Base-by-base conservation (phyloP, 1,140 invertebrate genomes). In the Lanistes nyassanus region DNA sequence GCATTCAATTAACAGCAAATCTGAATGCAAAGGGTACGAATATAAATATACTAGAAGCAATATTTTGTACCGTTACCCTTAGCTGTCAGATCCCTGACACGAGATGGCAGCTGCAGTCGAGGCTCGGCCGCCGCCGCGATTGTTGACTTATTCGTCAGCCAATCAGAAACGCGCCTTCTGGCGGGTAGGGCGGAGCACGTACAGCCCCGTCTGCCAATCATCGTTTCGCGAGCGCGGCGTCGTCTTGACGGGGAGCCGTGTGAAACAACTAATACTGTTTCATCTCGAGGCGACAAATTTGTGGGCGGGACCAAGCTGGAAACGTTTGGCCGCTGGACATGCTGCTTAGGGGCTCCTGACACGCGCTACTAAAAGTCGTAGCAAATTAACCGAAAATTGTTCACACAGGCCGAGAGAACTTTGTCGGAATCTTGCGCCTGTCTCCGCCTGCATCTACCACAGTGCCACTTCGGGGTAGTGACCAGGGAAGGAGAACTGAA, bases 31-130 rank as follows among this genome's bases (percentile, higher is more conserved):
- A 47, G 19, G 42, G 42, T 13, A 3, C 42, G 19, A 47, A 47
- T 47, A 47, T 47, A 47, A 47, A 47, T 47, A 47, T 47, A 47
- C 42, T 9, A 47, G 42, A 9, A 47, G 42, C 42, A 47, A 47
- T 47, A 47, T 47, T 47, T 47, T 47, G 42, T 47, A 16, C 42
- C 42, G 42, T 13, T 47, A 47, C 42, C 42, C 42, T 47, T 47
- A 47, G 42, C 42, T 47, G 42, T 47, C 42, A 47, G 42, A 47
- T 1, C 23, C 23, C 51, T 70, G 68, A 70, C 68, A 70, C 68
- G 68, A n/a, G 51, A 47, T 56, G 53, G 68, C 68, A 70, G 68
- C 51, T 53, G 53, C 29, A 56, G 31, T 36, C 55, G 56, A 56
- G 36, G 19, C 68, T 56, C 51, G 39, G 53, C 51, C 21, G 13